Base-by-base conservation (phyloP, 2,888 invertebrate species). In the Melanotus villosus region DNA sequence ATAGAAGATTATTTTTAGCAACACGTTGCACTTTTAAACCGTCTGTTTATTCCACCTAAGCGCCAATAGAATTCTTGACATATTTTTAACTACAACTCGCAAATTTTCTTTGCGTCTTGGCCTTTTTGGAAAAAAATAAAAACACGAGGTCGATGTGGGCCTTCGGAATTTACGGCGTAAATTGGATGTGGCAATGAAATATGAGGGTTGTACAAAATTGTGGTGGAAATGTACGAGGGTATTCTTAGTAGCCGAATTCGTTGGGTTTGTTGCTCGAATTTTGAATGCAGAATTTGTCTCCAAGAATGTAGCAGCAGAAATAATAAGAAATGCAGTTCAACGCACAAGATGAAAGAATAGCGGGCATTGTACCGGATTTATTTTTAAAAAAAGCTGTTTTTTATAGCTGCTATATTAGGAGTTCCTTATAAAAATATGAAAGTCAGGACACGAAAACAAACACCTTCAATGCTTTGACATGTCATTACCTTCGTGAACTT, bases 241-340 rank as follows among this genome's bases (percentile, higher is more conserved):
- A 73, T 73, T 73, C 66, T 71, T 71, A 70, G 72, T 56, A 65
- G 63, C 63, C 70, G 58, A 74, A 74, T 74, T 66, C 65, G 69
- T 66, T 56, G 64, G 66, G 65, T 69, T 71, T 71, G 65, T 70
- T 73, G 71, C 72, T 65, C 71, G 70, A 64, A 65, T 70, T 69
- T 74, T 65, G 67, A 68, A 54, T 65, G 65, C 65, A 60, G 71
- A 70, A 60, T 47, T 70, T 70, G 70, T 69, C 69, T 72, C 70
- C 73, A 71, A 73, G 73, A 76, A 73, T 75, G 74, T 74, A 64
- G 68, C 73, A 69, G 72, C 64, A 75, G 74, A 75, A 76, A 76
- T 75, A 76, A 75, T 76, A 76, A 74, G 71, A 76, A 74, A 65
- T 73, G 76, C 75, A 76, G 76, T 75, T 76, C 75, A 75, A 75